These are phyloP conservation scores for Recurvirostra avosetta DNA, from an alignment of 2,113 vertebrate species.

Conservation along the genomic window DNA sequence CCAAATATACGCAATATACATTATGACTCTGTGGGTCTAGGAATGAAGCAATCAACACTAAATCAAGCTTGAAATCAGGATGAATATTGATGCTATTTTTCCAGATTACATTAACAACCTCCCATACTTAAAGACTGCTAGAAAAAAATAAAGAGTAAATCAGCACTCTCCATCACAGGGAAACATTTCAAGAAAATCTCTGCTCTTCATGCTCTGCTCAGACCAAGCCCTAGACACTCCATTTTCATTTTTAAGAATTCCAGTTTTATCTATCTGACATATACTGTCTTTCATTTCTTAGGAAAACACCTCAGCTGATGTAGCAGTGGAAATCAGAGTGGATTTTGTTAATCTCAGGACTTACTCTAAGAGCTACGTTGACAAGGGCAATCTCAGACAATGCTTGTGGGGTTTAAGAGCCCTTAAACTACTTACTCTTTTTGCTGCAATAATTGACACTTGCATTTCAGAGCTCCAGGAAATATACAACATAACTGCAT, in stretches of 20 bases:
- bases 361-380: neutral
- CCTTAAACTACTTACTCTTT: conserved; percentile 4
- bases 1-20: neutral
- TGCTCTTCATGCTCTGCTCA: neutral
- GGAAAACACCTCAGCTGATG: neutral
- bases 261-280: neutral
- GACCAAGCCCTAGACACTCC: neutral
- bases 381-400: conserved; percentile 19
- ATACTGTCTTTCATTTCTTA: neutral
- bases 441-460: neutral
- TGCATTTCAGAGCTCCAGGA: neutral
- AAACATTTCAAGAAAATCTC: neutral
- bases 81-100: neutral
- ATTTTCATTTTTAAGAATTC: neutral
- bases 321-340: neutral
- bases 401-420: neutral
- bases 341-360: conserved; percentile 21
- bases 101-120: conserved; percentile 15
- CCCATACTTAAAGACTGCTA: neutral
- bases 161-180: neutral
- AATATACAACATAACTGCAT: neutral
- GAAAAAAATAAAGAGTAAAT: neutral
- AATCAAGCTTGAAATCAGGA: conserved; percentile 36
- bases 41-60: conserved; percentile 27
- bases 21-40: neutral